Conservation (phyloP, 1,140 invertebrate species). For the Marisa cornuarietis region DNA sequence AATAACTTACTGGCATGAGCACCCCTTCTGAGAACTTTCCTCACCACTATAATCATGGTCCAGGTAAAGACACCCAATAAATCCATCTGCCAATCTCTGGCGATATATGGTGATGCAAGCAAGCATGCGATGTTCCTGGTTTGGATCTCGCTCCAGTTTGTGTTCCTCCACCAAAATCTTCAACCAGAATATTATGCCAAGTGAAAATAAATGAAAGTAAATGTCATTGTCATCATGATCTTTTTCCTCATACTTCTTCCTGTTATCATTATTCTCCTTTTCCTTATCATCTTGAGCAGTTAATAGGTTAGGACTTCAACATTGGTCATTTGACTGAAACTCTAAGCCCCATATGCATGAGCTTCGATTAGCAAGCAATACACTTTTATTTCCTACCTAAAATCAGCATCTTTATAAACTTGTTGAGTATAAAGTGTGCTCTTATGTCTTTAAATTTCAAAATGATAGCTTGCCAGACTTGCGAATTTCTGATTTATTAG, state of each 20-base stretch:
- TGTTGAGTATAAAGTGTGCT: too few species aligned
- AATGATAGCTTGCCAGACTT: too few species aligned
- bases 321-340: too few species aligned
- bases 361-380: too few species aligned
- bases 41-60: constrained; percentile 85
- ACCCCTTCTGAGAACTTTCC: constrained; percentile 76
- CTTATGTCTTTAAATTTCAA: too few species aligned
- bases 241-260: not conserved
- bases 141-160: constrained; percentile 81
- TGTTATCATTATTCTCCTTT: constrained; percentile 6
- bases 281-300: not conserved
- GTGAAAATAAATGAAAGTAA: not conserved
- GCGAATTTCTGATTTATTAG: too few species aligned
- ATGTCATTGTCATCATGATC: not conserved
- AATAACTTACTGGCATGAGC: constrained; percentile 76
- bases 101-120: constrained; percentile 87
- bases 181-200: not conserved
- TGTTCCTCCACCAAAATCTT: constrained; percentile 86
- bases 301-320: too few species aligned
- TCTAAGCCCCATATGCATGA: too few species aligned
- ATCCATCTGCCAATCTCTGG: constrained; percentile 85
- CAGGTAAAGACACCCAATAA: constrained; percentile 88
- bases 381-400: too few species aligned
- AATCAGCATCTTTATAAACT: too few species aligned
- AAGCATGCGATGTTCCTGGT: constrained; percentile 77